Conservation (phyloP, 2,113 vertebrate species). For the Etheostoma cragini region DNA sequence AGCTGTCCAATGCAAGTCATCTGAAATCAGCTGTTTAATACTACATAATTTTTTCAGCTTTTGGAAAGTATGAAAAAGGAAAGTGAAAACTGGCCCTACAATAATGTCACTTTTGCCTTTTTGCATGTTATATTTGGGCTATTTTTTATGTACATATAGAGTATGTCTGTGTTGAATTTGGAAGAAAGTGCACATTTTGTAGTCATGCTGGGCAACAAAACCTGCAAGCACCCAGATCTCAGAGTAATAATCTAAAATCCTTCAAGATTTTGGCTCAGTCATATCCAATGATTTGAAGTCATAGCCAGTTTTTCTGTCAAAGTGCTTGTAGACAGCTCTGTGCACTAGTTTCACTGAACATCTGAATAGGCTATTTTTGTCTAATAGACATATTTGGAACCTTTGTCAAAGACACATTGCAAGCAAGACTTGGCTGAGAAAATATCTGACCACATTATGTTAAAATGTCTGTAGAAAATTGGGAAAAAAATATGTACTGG, state of each 20-base stretch:
- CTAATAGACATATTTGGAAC: conserved; percentile 27
- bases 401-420: neutral
- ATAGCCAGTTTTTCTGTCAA: conserved; percentile 10
- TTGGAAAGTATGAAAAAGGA: neutral
- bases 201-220: conserved; percentile 6
- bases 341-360: conserved; percentile 18
- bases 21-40: neutral
- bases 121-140: neutral
- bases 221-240: neutral
- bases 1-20: neutral
- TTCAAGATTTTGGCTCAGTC: conserved; percentile 16
- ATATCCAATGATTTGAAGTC: neutral
- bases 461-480: neutral
- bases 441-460: neutral
- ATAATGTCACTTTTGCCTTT: conserved; percentile 15
- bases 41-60: neutral
- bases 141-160: neutral
- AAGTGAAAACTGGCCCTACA: neutral
- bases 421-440: neutral
- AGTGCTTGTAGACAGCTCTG: conserved; percentile 1
- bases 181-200: conserved; percentile 19
- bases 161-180: neutral
- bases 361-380: conserved; percentile 32
- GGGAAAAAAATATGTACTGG: neutral
- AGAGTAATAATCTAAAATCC: neutral